Conservation (phyloP, 2,888 invertebrate genomes). For the Desoria tigrina region DNA sequence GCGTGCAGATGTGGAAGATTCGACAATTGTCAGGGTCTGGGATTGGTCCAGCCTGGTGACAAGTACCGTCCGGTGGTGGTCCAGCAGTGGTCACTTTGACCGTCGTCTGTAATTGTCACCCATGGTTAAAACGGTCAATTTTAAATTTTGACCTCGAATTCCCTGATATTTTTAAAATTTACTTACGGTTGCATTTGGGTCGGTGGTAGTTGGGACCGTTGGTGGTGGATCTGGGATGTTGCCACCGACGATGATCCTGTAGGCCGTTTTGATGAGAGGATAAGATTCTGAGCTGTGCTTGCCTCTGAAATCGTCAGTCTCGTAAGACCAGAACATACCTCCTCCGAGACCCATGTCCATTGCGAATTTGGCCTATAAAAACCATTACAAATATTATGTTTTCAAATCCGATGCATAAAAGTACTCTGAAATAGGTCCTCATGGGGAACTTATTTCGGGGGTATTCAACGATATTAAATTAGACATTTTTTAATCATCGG, state of each 20-base stretch:
- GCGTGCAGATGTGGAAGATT: neutral
- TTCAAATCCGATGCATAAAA: too few relatives aligned
- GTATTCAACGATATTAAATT: neutral
- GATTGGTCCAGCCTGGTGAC: neutral
- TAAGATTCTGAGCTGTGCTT: slow-evolving; percentile 18
- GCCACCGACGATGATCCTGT: slow-evolving; percentile 9
- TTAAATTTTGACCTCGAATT: too few relatives aligned
- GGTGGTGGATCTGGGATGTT: slow-evolving; percentile 3
- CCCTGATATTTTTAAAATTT: too few relatives aligned
- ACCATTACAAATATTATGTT: too few relatives aligned
- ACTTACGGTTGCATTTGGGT: slow-evolving; percentile 9
- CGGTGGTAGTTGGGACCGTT: slow-evolving; percentile 7
- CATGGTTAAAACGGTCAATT: neutral
- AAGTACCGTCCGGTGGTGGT: slow-evolving; percentile 8
- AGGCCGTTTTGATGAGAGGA: slow-evolving; percentile 18
- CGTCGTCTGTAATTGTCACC: neutral
- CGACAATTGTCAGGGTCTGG: slow-evolving; percentile 6
- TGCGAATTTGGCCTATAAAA: neutral
- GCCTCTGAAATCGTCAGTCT: slow-evolving; percentile 14
- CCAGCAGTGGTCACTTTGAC: neutral
- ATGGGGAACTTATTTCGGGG: neutral
- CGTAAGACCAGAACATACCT: neutral
- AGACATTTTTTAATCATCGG: too few relatives aligned
- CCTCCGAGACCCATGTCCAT: neutral
- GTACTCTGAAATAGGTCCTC: neutral